phyloP scores from a whole-genome alignment of 2,888 invertebrate species.

The Hydraecia micacea region DNA sequence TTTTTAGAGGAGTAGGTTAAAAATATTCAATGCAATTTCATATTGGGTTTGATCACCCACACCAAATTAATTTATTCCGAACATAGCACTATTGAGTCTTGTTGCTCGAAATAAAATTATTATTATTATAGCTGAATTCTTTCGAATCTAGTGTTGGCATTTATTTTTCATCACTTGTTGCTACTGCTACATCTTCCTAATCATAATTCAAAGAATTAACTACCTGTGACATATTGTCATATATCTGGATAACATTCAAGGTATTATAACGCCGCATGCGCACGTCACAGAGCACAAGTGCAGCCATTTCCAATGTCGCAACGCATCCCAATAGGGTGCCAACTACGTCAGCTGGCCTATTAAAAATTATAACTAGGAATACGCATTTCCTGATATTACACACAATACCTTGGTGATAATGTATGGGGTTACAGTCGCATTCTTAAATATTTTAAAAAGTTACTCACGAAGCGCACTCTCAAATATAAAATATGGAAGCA shows the following conservation, averaged over 20 bases:
- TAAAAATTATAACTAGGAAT: neutral
- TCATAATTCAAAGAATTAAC: conserved; percentile 3
- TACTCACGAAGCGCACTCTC: too few species aligned
- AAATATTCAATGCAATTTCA: neutral
- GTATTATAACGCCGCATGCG: conserved; percentile 15
- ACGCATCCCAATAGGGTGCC: conserved; percentile 59
- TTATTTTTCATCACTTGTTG: neutral
- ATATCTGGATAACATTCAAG: conserved; percentile 29
- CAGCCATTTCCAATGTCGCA: conserved; percentile 41
- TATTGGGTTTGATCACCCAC: neutral
- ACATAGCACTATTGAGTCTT: too few species aligned
- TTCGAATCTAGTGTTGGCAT: neutral
- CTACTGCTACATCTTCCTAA: neutral
- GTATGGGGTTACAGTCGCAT: neutral
- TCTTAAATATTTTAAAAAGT: neutral
- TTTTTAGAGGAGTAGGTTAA: neutral
- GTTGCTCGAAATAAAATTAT: too few species aligned
- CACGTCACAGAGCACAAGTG: conserved; percentile 28
- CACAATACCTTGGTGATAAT: neutral
- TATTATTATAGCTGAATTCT: too few species aligned
- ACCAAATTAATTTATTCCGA: neutral
- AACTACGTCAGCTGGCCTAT: conserved; percentile 63
- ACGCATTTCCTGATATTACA: neutral
- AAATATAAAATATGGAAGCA: neutral
- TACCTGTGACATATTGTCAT: neutral